Evolutionary conservation across 2,888 invertebrate genomes (phyloP).

Genomic region (Pammene aurita): DNA sequence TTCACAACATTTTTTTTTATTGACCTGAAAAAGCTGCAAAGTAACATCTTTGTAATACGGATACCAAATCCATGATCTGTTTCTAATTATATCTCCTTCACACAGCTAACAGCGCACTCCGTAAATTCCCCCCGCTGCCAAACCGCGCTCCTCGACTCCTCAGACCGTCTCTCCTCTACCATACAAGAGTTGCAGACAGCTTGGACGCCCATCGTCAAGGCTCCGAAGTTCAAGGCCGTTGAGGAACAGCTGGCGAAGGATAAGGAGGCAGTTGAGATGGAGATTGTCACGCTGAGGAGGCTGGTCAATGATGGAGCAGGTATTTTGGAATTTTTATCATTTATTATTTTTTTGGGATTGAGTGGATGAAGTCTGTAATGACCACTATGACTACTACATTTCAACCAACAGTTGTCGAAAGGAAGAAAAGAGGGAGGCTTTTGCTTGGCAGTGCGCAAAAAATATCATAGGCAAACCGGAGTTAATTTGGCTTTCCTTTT

Average conservation of each 20-base stretch:
- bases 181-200: conserved; percentile 46
- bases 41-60: no score
- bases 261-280: conserved; percentile 43
- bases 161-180: conserved; percentile 46
- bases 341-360: no score
- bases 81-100: not conserved
- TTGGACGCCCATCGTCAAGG: conserved; percentile 45
- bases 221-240: conserved; percentile 43
- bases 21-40: no score
- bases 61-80: not conserved
- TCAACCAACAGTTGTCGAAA: no score
- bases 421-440: no score
- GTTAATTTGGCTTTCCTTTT: no score
- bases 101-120: conserved; percentile 54
- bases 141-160: conserved; percentile 49
- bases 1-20: no score
- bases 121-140: conserved; percentile 54
- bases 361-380: no score
- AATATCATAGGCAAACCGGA: no score
- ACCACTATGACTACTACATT: no score
- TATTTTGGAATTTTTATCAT: not conserved
- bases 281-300: conserved; percentile 44
- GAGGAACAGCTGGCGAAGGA: conserved; percentile 47
- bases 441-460: no score
- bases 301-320: conserved; percentile 40